phyloP scores from a whole-genome alignment of 2,113 vertebrate genomes.

The Embiotoca jacksoni region DNA sequence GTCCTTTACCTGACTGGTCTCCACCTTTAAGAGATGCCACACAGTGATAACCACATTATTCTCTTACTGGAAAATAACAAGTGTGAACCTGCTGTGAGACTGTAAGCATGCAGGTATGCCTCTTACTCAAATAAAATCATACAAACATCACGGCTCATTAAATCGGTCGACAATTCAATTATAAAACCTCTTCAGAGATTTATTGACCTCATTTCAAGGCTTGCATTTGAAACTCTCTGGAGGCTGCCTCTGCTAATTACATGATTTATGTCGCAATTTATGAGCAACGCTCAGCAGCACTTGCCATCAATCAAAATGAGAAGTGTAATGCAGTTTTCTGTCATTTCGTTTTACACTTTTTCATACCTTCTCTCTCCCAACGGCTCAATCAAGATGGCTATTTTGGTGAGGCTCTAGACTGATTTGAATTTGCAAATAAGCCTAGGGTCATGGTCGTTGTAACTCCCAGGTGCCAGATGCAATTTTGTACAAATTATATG shows the following conservation, averaged over 20 bases:
- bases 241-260: conserved; percentile 56
- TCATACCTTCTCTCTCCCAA: conserved; percentile 23
- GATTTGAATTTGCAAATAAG: conserved; percentile 11
- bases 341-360: conserved; percentile 13
- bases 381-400: conserved; percentile 32
- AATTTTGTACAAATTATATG: conserved; percentile 28
- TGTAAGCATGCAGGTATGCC: neutral
- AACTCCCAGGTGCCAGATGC: conserved; percentile 26
- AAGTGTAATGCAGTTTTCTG: conserved; percentile 43
- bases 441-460: conserved; percentile 10
- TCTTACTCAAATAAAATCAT: conserved; percentile 55
- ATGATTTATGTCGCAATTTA: conserved; percentile 71
- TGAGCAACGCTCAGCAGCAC: conserved; percentile 24
- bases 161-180: conserved; percentile 51
- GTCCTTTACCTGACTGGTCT: conserved; percentile 39
- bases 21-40: conserved; percentile 30
- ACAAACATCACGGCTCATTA: conserved; percentile 62
- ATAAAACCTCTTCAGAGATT: conserved; percentile 52
- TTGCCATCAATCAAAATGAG: conserved; percentile 65
- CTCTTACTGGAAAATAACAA: conserved; percentile 18
- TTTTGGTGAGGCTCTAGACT: neutral
- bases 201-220: conserved; percentile 54
- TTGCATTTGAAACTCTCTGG: conserved; percentile 35
- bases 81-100: conserved; percentile 35
- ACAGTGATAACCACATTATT: conserved; percentile 6